These are phyloP conservation scores for Scaptomyza reducta DNA, from an alignment of 2,888 invertebrate genomes.

Conservation along the genomic window DNA sequence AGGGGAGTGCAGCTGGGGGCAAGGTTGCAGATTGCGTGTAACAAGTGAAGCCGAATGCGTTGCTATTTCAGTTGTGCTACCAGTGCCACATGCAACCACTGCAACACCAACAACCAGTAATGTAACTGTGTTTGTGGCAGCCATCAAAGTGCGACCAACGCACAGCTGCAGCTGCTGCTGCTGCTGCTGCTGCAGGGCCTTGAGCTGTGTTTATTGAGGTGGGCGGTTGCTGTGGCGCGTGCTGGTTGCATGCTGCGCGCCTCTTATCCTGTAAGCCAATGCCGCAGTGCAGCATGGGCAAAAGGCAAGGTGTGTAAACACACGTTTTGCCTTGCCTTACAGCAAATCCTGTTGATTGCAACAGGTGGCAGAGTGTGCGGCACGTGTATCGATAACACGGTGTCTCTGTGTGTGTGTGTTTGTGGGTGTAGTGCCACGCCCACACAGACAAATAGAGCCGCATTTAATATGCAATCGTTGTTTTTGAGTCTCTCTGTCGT, in stretches of 20 bases:
- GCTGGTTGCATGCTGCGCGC: constrained; percentile 3
- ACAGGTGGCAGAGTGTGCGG: constrained; percentile 41
- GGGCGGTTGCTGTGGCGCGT: constrained; percentile 18
- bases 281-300: constrained; percentile 1
- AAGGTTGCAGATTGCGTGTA: constrained; percentile 43
- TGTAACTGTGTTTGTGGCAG: constrained; percentile 17
- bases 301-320: constrained; percentile 35
- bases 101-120: constrained; percentile 9
- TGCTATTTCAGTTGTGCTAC: constrained; percentile 30
- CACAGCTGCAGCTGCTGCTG: background rate
- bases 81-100: constrained; percentile 15
- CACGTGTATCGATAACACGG: constrained; percentile 28
- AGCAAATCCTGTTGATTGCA: constrained; percentile 11
- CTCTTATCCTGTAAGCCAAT: constrained; percentile 44
- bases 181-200: constrained; percentile 3
- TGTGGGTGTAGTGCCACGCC: constrained; percentile 24
- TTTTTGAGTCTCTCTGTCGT: constrained; percentile 20
- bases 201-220: constrained; percentile 2
- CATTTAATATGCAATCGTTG: constrained; percentile 61
- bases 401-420: background rate
- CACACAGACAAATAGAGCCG: constrained; percentile 4
- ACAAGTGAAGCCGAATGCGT: constrained; percentile 55
- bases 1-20: constrained; percentile 3
- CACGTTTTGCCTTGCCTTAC: background rate
- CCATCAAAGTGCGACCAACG: constrained; percentile 26